A percentile compares a stretch with the other conserved stretches of the same genome.
Conservation (phyloP, 2,797 vertebrate species). For the Nannoperca obscura region DNA sequence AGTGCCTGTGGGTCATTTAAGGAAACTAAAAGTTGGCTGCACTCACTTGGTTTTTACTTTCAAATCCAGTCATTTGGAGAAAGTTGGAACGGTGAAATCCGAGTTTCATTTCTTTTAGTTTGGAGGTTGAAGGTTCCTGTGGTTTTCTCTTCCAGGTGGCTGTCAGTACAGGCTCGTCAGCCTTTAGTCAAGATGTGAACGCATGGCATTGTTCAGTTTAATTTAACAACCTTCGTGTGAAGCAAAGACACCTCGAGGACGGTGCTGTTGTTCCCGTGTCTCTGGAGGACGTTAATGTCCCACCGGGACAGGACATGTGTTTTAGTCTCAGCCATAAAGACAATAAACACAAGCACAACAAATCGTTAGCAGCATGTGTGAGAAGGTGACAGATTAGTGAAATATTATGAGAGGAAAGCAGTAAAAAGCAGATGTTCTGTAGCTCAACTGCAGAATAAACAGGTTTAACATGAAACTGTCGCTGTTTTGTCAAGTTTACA, state of each 20-base stretch:
- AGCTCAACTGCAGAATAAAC: no score
- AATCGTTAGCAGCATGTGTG: background rate
- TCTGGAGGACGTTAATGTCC: background rate
- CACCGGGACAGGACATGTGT: background rate
- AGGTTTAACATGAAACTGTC: no score
- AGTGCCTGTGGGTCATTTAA: slow-evolving; percentile 36
- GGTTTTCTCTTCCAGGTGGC: background rate
- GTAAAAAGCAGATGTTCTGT: no score
- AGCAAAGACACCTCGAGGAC: background rate
- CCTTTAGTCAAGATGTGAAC: background rate
- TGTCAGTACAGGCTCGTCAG: slow-evolving; percentile 34
- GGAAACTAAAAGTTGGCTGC: slow-evolving; percentile 32
- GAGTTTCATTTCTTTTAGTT: slow-evolving; percentile 3
- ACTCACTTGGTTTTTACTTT: slow-evolving; percentile 30
- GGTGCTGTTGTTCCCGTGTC: background rate
- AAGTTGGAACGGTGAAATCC: slow-evolving; percentile 15
- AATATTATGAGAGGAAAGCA: no score
- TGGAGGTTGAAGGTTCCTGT: background rate
- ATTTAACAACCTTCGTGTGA: background rate
- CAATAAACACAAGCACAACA: background rate
- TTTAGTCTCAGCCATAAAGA: background rate
- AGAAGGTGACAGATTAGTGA: no score
- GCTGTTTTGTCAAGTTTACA: no score
- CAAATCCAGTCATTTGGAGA: slow-evolving; percentile 19
- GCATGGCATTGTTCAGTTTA: background rate